phyloP scores from a whole-genome alignment of 2,113 vertebrate genomes.

The Brachypodius melanocephalos region DNA sequence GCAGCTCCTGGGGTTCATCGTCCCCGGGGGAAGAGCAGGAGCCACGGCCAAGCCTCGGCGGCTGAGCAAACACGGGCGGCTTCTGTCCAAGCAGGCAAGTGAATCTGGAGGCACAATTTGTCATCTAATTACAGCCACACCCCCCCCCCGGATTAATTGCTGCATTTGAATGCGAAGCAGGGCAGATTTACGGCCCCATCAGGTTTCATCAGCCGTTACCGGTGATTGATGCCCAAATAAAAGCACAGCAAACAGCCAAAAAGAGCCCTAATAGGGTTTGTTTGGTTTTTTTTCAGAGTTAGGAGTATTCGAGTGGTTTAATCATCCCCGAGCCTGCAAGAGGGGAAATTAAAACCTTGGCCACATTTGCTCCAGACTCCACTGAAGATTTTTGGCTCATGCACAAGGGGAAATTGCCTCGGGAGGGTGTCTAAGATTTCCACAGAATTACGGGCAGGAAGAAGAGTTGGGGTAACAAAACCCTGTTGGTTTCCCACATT shows the following conservation, averaged over 20 bases:
- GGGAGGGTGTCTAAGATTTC: not conserved
- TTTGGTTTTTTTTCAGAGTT: not conserved
- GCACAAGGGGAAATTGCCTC: not conserved
- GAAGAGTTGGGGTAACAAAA: not conserved
- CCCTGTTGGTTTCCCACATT: not conserved
- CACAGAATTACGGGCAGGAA: not conserved
- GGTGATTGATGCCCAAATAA: not conserved
- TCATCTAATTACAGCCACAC: conserved; percentile 55
- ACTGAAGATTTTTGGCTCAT: not conserved
- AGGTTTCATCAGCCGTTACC: not conserved
- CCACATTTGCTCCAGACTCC: not conserved
- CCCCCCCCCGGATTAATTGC: conserved; percentile 31
- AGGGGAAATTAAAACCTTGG: not conserved
- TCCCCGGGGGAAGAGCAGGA: not conserved
- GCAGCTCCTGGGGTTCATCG: not conserved
- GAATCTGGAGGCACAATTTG: conserved; percentile 49
- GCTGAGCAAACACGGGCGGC: conserved; percentile 10
- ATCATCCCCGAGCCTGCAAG: not conserved
- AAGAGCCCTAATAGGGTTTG: not conserved
- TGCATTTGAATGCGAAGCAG: not conserved
- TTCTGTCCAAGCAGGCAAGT: conserved; percentile 20
- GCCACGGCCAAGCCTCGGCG: not conserved
- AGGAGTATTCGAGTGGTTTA: not conserved
- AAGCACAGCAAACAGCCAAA: not conserved
- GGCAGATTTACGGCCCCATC: conserved; percentile 9